phyloP scores from a whole-genome alignment of 2,888 invertebrate species.

The Drosophila nigricruria region DNA sequence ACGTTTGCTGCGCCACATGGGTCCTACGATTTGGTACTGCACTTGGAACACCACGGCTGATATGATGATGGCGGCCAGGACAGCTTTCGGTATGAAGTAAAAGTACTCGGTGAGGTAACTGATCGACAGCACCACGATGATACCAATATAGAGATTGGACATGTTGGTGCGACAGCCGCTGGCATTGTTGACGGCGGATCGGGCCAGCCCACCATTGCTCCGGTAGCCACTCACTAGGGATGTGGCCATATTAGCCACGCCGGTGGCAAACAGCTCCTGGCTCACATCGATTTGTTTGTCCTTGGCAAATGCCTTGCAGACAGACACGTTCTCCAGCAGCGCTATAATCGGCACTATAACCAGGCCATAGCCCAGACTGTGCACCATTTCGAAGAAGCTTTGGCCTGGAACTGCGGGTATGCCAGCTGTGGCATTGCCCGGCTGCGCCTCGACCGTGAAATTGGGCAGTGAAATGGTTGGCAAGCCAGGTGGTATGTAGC shows the following conservation, averaged over 20 bases:
- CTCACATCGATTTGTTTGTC: conserved; percentile 94
- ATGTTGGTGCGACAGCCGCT: conserved; percentile 95
- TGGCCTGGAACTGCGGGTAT: conserved; percentile 66
- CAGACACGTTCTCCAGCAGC: conserved; percentile 95
- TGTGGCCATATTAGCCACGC: conserved; percentile 91
- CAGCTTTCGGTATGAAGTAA: conserved; percentile 93
- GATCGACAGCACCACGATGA: conserved; percentile 92
- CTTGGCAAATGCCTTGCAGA: conserved; percentile 86
- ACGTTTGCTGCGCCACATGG: conserved; percentile 96
- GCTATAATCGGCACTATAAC: conserved; percentile 94
- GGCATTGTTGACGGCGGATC: conserved; percentile 94
- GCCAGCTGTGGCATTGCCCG: conserved; percentile 72
- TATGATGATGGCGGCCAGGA: conserved; percentile 94
- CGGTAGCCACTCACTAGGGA: conserved; percentile 93
- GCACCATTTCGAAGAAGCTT: conserved; percentile 89
- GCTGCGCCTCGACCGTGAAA: conserved; percentile 87
- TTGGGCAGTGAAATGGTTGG: conserved; percentile 89
- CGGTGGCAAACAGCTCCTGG: conserved; percentile 95
- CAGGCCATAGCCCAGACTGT: conserved; percentile 93
- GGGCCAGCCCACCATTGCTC: conserved; percentile 92
- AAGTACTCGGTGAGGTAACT: conserved; percentile 94
- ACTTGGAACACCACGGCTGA: conserved; percentile 96
- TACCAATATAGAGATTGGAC: conserved; percentile 92
- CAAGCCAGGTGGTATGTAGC: conserved; percentile 90
- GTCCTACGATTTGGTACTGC: conserved; percentile 92